Percentiles rank a stretch among this genome's conserved stretches.
phyloP scores from a whole-genome alignment of 2,113 vertebrate species.

The Cervus canadensis region DNA sequence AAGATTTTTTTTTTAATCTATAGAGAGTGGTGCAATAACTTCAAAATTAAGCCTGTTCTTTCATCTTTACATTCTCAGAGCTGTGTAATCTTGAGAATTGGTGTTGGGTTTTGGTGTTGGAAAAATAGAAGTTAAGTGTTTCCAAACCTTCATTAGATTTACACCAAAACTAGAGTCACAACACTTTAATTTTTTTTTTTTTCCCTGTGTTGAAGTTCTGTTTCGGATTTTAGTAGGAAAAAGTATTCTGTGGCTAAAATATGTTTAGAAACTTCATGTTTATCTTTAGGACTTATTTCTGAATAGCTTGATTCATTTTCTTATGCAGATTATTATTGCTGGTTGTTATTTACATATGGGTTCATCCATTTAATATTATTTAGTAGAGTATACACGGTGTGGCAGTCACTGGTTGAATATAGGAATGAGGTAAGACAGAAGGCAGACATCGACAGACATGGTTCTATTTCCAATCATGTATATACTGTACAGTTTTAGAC shows the following conservation, averaged over 20 bases:
- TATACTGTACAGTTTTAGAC: background rate
- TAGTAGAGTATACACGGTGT: background rate
- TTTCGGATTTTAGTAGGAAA: background rate
- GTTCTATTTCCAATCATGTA: background rate
- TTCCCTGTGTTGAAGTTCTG: background rate
- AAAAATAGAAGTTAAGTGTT: background rate
- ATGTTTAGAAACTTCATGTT: background rate
- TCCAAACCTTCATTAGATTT: background rate
- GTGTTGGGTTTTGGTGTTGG: background rate
- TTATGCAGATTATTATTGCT: background rate
- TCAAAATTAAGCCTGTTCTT: background rate
- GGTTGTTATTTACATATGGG: background rate
- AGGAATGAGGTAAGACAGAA: background rate
- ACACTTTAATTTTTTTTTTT: background rate
- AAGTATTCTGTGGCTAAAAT: background rate
- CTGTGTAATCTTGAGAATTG: background rate
- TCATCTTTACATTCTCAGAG: background rate
- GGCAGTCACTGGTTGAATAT: background rate
- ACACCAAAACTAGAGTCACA: background rate
- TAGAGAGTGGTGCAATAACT: background rate
- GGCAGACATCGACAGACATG: background rate
- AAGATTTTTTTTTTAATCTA: background rate
- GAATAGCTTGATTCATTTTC: background rate
- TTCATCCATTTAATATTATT: background rate
- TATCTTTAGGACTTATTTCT: background rate